Evolutionary conservation across 2,888 invertebrate species (phyloP), one percentile per base, ranked within the genome.

Genomic region (Parascotia fuliginaria): DNA sequence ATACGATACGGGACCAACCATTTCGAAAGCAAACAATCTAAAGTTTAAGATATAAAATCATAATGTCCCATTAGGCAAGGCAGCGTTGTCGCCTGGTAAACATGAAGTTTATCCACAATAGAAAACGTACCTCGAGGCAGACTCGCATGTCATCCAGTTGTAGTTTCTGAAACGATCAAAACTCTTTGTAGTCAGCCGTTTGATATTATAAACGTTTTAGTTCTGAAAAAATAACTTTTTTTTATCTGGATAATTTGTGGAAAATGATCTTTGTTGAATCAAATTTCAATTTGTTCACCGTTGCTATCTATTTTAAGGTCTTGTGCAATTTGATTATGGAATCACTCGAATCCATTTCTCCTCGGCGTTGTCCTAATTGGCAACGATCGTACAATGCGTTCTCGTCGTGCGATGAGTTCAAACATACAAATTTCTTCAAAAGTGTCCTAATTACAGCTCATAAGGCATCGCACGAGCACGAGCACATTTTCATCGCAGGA

Each of bases 181-280:
- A 73, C 65, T 71, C 79, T 81, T 79, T 81, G 81, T 74, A 72
- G 79, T 79, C 81, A 76, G 60, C 52, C 51, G 58, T 60, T 72
- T 76, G 77, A 77, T 76, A 79, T 77, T 78, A 80, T 78, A 77
- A 79, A 81, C 75, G 65, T 56, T 69, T 61, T 60, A 58, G 44
- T 55, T 51, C 0, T 50, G 43, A 33, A 61, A 53, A 42, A 58
- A 57, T 48, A 59, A 55, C 46, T 51, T 51, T 51, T 51, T 63
- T 65, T 65, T 58, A 65, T 58, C 52, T 47, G 42, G 0, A 14
- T 9, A 9, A 12, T 1, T n/a, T n/a, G n/a, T n/a, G n/a, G 24
- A 1, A 9, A 31, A 3, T 12, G 16, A 24, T 24, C 24, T 7
- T 24, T 24, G 6, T 24, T 24, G 24, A 7, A 7, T 6, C 7